Evolutionary conservation across 2,113 vertebrate species (phyloP), one percentile per base, ranked within the genome.

Genomic region (Bostrychus sinensis): DNA sequence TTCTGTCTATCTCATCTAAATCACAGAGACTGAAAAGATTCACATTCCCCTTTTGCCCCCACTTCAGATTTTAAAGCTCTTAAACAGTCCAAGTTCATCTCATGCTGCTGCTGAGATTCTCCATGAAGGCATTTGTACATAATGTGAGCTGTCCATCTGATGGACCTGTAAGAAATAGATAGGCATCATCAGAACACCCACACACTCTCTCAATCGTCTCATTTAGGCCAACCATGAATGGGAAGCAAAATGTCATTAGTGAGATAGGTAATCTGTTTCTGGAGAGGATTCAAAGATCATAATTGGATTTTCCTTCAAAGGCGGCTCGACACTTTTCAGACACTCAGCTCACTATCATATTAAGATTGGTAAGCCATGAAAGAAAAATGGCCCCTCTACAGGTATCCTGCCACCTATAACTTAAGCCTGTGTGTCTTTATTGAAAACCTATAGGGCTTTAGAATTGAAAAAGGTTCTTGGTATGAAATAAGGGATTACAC

Each of bases 221-320:
- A 77, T 88, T 88, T 82, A 72, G 75, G 70, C 56, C 70, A 65
- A 63, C 58, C 72, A 80, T 86, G 84, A 86, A 86, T 86, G 63
- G 75, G 78, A 78, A 85, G 84, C 72, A 70, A 87, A 88, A 89
- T 84, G 80, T 84, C 86, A 89, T 89, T 83, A 88, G 78, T 65
- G 77, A 81, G 83, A 86, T 82, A 72, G 82, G 86, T 81, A 81
- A 85, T 90, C 80, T 78, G 81, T 89, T 87, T 84, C 77, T 86
- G 74, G 70, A 80, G 72, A 72, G 80, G 72, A 88, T 85, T 84
- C 76, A 83, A 57, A 79, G 81, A 87, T 80, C 78, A 82, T 88
- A 86, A 89, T 86, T 89, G 78, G 82, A 87, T 86, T 90, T 86
- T 81, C 85, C 82, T 86, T 80, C 61, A 76, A 51, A 51, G 65